A percentile compares a stretch with the other conserved stretches of the same genome.
Conservation (phyloP, 2,113 vertebrate genomes). For the Aepyceros melampus region DNA sequence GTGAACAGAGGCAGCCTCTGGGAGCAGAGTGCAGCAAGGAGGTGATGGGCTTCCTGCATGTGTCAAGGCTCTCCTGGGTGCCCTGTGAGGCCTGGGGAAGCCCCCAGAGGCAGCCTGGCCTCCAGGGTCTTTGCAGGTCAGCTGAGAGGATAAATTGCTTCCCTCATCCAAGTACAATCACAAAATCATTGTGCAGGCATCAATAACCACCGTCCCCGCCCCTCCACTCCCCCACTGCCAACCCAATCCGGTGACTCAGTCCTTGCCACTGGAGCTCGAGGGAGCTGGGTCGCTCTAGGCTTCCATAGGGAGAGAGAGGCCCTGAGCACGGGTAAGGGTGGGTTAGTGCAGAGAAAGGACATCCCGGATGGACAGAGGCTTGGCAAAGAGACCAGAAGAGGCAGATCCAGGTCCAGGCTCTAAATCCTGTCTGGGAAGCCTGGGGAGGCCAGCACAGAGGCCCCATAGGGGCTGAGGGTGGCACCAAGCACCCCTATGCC, state of each 20-base stretch:
- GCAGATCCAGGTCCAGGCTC: background rate
- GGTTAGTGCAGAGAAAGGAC: background rate
- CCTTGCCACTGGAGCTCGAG: background rate
- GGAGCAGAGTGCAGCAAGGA: background rate
- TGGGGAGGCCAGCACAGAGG: background rate
- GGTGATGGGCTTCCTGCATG: background rate
- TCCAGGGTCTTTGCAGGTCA: background rate
- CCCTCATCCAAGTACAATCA: background rate
- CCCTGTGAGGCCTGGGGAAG: background rate
- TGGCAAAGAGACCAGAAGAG: background rate
- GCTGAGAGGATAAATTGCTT: background rate
- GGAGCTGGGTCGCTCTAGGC: background rate
- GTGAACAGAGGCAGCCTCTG: background rate
- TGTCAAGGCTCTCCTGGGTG: background rate
- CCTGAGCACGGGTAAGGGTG: background rate
- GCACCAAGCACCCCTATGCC: background rate
- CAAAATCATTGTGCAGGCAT: background rate
- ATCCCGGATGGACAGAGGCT: background rate
- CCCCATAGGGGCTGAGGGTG: background rate
- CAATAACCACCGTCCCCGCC: rapidly evolving
- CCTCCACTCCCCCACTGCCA: rapidly evolving
- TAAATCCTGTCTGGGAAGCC: background rate
- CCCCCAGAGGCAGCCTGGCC: background rate
- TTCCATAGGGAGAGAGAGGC: background rate
- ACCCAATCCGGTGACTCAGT: background rate